A percentile compares a stretch with the other conserved stretches of the same genome.
phyloP scores from a whole-genome alignment of 1,140 invertebrate species.

The Brachionus rotundiformis region DNA sequence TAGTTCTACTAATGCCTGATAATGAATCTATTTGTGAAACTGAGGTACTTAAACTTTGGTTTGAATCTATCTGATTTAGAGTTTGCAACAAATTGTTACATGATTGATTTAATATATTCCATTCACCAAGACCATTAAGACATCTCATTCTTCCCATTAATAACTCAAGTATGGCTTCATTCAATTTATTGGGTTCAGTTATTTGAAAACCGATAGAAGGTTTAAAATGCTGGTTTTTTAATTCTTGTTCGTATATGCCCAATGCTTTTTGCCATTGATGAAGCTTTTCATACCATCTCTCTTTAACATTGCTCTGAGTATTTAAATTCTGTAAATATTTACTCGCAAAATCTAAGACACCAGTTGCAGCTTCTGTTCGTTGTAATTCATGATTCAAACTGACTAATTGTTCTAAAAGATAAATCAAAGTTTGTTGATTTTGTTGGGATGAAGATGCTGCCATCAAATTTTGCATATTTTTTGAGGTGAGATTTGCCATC shows the following conservation, averaged over 20 bases:
- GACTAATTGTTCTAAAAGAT: conserved; percentile 51
- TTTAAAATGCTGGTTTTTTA: conserved; percentile 54
- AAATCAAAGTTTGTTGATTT: conserved; percentile 43
- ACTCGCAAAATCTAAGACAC: conserved; percentile 83
- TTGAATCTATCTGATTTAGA: conserved; percentile 41
- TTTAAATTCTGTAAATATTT: conserved; percentile 69
- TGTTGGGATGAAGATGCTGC: conserved; percentile 67
- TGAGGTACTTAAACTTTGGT: neutral
- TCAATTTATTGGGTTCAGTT: conserved; percentile 49
- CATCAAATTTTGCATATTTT: conserved; percentile 27
- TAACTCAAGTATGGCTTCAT: conserved; percentile 72
- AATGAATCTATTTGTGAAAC: conserved; percentile 10
- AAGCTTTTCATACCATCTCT: conserved; percentile 96
- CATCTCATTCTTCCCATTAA: conserved; percentile 91
- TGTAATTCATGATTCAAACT: conserved; percentile 98
- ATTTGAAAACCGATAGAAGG: conserved; percentile 52
- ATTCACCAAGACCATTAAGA: conserved; percentile 92
- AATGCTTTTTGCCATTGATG: conserved; percentile 97
- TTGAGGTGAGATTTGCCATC: neutral
- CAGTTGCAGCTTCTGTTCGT: conserved; percentile 93
- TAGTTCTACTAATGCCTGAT: neutral
- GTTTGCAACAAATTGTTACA: conserved; percentile 19
- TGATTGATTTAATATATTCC: conserved; percentile 66
- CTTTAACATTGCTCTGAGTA: conserved; percentile 71
- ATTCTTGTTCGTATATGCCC: conserved; percentile 73